Evolutionary conservation across 2,113 vertebrate genomes (phyloP).

Genomic region (Syrmaticus mikado): DNA sequence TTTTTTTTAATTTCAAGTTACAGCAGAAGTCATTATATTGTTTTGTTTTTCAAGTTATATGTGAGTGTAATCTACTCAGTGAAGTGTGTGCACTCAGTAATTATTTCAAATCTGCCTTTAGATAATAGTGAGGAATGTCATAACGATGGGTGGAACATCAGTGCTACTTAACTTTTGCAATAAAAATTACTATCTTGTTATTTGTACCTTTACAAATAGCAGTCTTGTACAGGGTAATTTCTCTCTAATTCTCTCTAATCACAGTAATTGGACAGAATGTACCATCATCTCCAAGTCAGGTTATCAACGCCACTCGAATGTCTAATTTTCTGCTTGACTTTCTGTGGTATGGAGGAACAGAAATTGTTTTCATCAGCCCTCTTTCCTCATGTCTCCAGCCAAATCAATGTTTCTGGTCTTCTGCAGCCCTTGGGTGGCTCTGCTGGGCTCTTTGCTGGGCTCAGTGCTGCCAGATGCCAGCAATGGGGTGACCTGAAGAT

Average conservation of each 20-base stretch:
- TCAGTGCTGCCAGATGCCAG: background rate
- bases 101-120: background rate
- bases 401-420: background rate
- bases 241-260: background rate
- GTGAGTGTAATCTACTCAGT: background rate
- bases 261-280: background rate
- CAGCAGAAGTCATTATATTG: background rate
- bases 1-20: background rate
- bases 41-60: background rate
- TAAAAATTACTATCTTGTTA: background rate
- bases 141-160: background rate
- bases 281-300: background rate
- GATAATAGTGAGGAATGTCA: background rate
- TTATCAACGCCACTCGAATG: background rate
- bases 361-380: background rate
- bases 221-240: background rate
- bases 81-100: background rate
- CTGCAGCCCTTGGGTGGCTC: background rate
- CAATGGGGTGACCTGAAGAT: rapidly evolving
- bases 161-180: background rate
- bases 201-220: background rate
- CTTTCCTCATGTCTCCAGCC: rapidly evolving
- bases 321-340: background rate
- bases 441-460: background rate
- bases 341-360: background rate